Evolutionary conservation across 1,140 invertebrate genomes (phyloP), one percentile per base, ranked within the genome.

Genomic region (Trypoxylus dichotomus): DNA sequence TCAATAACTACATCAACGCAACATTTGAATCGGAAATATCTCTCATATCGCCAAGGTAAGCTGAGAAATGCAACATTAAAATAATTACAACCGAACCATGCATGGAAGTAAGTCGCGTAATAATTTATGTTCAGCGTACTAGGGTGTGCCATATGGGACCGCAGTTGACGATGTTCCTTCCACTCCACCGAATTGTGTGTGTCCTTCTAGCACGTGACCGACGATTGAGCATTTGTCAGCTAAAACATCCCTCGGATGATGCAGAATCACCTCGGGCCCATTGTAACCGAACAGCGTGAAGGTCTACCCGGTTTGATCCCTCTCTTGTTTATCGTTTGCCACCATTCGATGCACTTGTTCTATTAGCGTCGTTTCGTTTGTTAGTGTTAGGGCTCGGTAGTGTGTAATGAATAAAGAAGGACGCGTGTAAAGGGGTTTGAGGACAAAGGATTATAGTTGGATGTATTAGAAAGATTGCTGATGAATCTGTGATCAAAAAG

Each of bases 151-250:
- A 68, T 68, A 68, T 68, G 60, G 60, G 60, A 68, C 21, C 60
- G 27, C 60, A 68, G 13, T 24, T 24, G 11, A 68, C 11, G 21
- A 24, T 8, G 21, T 68, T 27, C 60, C 60, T 68, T 68, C 60
- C 60, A 68, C 60, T 68, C 60, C 21, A 68, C 60, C 27, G 60
- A 68, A 54, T 68, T 68, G 60, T 24, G 60, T 29, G 24, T 24
- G 47, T 58, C 21, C 15, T 21, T 13, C 3, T 15, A 68, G 15
- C 60, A 68, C 60, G 60, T 68, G 60, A 27, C 60, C 60, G 27
- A 24, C 19, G 24, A 68, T 68, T 68, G 60, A 68, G 60, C 60
- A 68, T 68, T 68, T 68, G 60, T 68, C 60, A 68, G 60, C 60
- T 29, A 68, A 37, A 37, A 68, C 60, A 68, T 68, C 60, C 60